phyloP scores from a whole-genome alignment of 2,113 vertebrate genomes.

The Ciconia maguari region DNA sequence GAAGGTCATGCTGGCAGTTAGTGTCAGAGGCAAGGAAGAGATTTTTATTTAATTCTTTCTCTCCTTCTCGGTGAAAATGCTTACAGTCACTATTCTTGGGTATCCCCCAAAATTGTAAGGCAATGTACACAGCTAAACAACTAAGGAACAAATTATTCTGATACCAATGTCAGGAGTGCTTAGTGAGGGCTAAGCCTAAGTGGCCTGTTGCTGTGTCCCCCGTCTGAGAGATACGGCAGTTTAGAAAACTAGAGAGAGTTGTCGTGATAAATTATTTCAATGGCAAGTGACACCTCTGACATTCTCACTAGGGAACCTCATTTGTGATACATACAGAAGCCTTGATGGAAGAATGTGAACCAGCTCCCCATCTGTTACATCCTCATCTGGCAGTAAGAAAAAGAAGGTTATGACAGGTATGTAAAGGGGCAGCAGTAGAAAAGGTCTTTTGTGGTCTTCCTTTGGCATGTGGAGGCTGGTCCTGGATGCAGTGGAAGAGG shows the following conservation, averaged over 20 bases:
- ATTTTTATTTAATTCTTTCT: background rate
- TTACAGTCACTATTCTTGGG: background rate
- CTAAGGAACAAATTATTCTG: background rate
- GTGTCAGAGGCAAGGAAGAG: background rate
- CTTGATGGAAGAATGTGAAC: background rate
- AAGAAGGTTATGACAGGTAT: background rate
- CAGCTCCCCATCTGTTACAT: background rate
- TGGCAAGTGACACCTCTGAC: background rate
- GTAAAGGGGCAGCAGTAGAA: background rate
- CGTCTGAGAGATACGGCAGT: accelerated
- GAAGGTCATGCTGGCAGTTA: background rate
- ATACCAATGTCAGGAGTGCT: background rate
- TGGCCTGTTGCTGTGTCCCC: background rate
- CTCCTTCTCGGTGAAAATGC: background rate
- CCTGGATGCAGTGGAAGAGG: background rate
- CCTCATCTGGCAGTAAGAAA: background rate
- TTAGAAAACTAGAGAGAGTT: background rate
- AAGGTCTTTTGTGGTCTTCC: background rate
- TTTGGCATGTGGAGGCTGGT: background rate
- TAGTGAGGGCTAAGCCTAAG: background rate
- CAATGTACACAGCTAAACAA: background rate
- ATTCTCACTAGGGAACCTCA: background rate
- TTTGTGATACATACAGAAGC: background rate
- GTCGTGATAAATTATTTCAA: background rate
- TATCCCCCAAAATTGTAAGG: background rate